Conservation (phyloP, 2,888 invertebrate species). For the Hydraecia micacea region DNA sequence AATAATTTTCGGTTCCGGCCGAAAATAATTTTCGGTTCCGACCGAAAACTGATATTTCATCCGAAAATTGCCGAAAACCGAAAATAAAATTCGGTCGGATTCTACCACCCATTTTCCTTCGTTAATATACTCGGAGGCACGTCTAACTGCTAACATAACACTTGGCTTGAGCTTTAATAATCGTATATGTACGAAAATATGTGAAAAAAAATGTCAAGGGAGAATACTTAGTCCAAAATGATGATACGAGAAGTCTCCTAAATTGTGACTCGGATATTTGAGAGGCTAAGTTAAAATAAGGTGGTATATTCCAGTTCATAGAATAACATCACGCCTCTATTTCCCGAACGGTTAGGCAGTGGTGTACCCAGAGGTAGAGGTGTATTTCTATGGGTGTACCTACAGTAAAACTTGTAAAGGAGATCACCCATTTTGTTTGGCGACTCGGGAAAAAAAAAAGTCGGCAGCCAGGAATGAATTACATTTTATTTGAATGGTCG, state of each 20-base stretch:
- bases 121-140: conserved; percentile 74
- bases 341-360: not conserved
- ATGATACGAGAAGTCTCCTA: not conserved
- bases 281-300: not conserved
- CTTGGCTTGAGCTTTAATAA: conserved; percentile 47
- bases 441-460: too few species aligned
- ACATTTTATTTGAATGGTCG: too few species aligned
- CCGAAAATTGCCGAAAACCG: not conserved
- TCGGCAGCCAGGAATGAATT: too few species aligned
- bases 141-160: conserved; percentile 57
- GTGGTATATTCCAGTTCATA: not conserved
- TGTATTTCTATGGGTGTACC: too few species aligned
- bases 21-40: too few species aligned
- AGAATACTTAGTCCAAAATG: conserved; percentile 38
- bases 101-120: conserved; percentile 69
- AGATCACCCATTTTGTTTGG: too few species aligned
- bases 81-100: not conserved
- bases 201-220: conserved; percentile 47
- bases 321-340: not conserved
- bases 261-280: conserved; percentile 10
- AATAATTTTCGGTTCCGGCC: too few species aligned
- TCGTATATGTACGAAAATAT: conserved; percentile 46
- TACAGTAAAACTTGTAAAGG: too few species aligned
- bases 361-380: not conserved
- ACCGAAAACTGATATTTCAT: not conserved